These are phyloP conservation scores for Cryptocephalus moraei DNA, from an alignment of 2,888 invertebrate genomes.

Conservation along the genomic window DNA sequence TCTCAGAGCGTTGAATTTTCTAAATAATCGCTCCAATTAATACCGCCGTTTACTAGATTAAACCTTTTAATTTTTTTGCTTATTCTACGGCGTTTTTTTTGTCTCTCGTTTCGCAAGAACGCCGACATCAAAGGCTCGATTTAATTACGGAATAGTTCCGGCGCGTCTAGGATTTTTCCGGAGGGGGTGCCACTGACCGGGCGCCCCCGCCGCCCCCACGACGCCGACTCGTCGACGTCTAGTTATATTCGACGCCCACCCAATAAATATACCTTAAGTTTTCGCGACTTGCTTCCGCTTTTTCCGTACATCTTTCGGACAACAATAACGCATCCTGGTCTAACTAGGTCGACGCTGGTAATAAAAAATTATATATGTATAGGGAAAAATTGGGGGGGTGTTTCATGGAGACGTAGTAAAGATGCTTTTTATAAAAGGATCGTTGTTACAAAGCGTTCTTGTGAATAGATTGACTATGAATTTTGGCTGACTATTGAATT, in stretches of 20 bases:
- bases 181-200: neutral
- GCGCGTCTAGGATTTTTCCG: no score
- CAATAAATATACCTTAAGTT: slow-evolving; percentile 31
- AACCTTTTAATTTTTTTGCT: slow-evolving; percentile 1
- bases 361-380: no score
- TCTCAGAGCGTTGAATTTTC: no score
- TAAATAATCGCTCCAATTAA: no score
- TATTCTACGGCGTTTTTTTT: slow-evolving; percentile 7
- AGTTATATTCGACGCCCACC: slow-evolving; percentile 23
- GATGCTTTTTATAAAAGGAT: no score
- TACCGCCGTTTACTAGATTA: no score
- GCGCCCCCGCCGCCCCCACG: slow-evolving; percentile 6
- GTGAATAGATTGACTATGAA: no score
- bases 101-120: neutral
- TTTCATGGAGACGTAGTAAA: no score
- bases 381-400: no score
- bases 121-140: slow-evolving; percentile 1
- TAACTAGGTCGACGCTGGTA: no score
- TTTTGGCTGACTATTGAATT: no score
- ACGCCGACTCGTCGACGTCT: slow-evolving; percentile 16
- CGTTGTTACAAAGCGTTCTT: no score
- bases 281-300: slow-evolving; percentile 11
- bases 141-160: neutral
- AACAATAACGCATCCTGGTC: neutral
- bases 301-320: slow-evolving; percentile 3